A percentile compares a stretch with the other conserved stretches of the same genome.
Conservation (phyloP, 2,797 vertebrate species). For the Poecilia picta region DNA sequence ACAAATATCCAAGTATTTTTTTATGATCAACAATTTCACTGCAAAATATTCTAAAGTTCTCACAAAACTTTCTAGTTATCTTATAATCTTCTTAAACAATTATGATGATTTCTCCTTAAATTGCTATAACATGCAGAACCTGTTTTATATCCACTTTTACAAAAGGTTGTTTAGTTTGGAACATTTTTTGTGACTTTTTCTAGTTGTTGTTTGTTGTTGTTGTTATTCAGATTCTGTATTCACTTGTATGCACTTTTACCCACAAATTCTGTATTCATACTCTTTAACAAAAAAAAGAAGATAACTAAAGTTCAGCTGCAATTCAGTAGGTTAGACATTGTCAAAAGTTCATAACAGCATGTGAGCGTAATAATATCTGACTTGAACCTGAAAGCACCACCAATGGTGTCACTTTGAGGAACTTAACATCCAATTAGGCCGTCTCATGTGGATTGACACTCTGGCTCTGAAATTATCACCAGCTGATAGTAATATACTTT, state of each 20-base stretch:
- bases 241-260: no score
- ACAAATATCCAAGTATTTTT: not conserved
- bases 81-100: not conserved
- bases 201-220: not conserved
- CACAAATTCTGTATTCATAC: not conserved
- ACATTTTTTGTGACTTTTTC: not conserved
- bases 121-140: not conserved
- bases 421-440: conserved; percentile 17
- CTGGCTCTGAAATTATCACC: conserved; percentile 50
- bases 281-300: not conserved
- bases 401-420: conserved; percentile 26
- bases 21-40: not conserved
- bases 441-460: conserved; percentile 48
- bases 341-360: conserved; percentile 5
- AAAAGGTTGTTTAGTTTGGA: not conserved
- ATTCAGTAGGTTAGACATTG: conserved; percentile 1
- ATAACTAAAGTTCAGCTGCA: conserved; percentile 24
- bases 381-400: conserved; percentile 24
- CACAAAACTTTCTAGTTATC: not conserved
- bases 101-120: not conserved
- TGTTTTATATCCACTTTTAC: not conserved
- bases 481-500: conserved; percentile 40
- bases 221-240: no score
- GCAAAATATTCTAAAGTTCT: not conserved
- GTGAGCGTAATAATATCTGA: conserved; percentile 27